A percentile compares a stretch with the other conserved stretches of the same genome.
phyloP scores from a whole-genome alignment of 2,797 vertebrate genomes.

The Scolopax bukidnonensis region DNA sequence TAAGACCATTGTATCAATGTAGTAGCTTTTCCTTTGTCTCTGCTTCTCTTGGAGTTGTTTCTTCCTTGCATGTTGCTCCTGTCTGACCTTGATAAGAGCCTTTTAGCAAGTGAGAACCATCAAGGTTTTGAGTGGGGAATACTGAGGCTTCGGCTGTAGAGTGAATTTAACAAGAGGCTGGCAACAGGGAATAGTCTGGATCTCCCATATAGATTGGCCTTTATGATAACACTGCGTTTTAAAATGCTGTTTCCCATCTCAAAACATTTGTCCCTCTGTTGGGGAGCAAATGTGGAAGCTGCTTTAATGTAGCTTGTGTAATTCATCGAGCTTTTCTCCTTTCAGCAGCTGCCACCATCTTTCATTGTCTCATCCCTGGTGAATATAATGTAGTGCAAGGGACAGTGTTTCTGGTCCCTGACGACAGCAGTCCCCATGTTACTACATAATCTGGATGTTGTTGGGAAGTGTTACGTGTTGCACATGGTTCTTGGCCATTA shows the following conservation, averaged over 20 bases:
- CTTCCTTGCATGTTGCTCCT: background rate
- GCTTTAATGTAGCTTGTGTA: background rate
- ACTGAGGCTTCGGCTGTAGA: background rate
- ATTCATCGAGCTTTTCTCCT: background rate
- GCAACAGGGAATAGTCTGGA: background rate
- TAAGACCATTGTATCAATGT: background rate
- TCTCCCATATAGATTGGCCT: background rate
- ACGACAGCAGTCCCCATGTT: background rate
- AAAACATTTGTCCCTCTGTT: background rate
- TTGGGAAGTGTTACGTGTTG: background rate
- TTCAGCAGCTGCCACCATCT: background rate
- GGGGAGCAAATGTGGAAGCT: background rate
- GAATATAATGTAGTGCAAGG: fast-evolving
- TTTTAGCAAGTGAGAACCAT: background rate
- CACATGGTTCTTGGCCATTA: fast-evolving
- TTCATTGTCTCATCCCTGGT: background rate
- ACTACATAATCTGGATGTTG: background rate
- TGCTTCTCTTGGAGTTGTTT: background rate
- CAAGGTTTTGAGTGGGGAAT: background rate
- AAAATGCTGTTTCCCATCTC: background rate
- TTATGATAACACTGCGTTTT: background rate
- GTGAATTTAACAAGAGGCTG: background rate
- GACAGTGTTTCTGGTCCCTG: background rate
- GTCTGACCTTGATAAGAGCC: background rate
- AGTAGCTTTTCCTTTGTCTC: background rate